Conservation (phyloP, 2,888 invertebrate genomes). For the Drosophila macrospina region DNA sequence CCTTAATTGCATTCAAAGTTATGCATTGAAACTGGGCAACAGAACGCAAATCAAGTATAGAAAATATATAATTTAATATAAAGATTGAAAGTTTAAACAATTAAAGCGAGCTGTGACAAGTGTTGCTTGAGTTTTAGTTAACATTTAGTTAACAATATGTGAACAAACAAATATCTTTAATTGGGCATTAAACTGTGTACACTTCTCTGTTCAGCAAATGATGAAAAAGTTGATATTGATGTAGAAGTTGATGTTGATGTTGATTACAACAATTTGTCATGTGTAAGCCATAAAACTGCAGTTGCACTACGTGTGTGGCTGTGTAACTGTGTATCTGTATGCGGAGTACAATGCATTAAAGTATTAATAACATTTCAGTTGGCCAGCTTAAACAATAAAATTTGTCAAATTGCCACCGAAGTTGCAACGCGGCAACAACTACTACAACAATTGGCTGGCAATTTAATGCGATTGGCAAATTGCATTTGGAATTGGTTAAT, state of each 20-base stretch:
- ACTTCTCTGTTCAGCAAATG: constrained; percentile 1
- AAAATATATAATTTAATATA: background rate
- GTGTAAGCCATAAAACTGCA: constrained; percentile 35
- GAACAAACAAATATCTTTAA: too few species aligned
- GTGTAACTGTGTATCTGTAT: background rate
- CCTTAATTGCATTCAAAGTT: constrained; percentile 21
- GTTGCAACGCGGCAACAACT: constrained; percentile 28
- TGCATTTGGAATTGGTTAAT: constrained; percentile 62
- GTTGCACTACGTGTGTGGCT: constrained; percentile 2
- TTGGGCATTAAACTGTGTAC: background rate
- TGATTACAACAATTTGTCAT: constrained; percentile 31
- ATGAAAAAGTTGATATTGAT: constrained; percentile 7
- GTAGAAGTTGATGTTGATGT: constrained; percentile 8
- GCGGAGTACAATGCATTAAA: constrained; percentile 48
- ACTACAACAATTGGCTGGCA: constrained; percentile 55
- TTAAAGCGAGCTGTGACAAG: too few species aligned
- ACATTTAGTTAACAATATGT: too few species aligned
- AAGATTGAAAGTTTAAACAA: background rate
- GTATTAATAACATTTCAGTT: constrained; percentile 70
- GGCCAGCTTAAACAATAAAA: constrained; percentile 73
- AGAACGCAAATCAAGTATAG: background rate
- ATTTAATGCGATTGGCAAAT: constrained; percentile 76
- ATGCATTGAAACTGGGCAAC: background rate
- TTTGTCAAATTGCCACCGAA: constrained; percentile 79
- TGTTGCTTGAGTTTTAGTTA: background rate